Base-by-base conservation (phyloP, 2,797 vertebrate genomes). In the Xiphorhynchus erythropygius region DNA sequence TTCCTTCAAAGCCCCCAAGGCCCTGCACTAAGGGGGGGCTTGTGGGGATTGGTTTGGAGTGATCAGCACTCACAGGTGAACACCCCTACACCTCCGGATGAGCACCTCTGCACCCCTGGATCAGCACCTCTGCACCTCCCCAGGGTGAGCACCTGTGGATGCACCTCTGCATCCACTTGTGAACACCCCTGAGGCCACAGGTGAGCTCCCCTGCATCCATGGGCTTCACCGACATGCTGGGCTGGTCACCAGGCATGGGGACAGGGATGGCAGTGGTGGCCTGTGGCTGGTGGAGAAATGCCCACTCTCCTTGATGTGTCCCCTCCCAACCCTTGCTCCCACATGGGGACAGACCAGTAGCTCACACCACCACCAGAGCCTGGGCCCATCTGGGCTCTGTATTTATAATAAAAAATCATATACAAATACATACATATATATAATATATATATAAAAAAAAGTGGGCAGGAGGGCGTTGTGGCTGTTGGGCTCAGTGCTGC, bases 341-440 rank as follows among this genome's bases (percentile, higher is more conserved):
- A 0, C 0, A 1, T 22, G 25, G 16, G 35, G 22, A 82, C 23
- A 83, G 5, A 73, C 8, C 42, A 74, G 28, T 50, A 80, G 42
- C 56, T 33, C 42, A 47, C 78, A 35, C 52, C 35, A 62, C 24
- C 39, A 47, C 10, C 41, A 64, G 56, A 63, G 18, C 77, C 82
- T 68, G 47, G 65, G n/a, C 75, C 52, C 67, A 46, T 86, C 83
- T 46, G 24, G 18, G 30, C 70, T 94, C 68, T 68, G 56, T 79
- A 69, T 96, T 96, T 95, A 92, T 83, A 81, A 93, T 91, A 84
- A 78, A 87, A 89, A 92, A 67, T 44, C 81, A 86, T 95, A 93
- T 96, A 96, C 89, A 96, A 94, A 95, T 90, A 92, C 87, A 92
- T 92, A 92, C 91, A 92, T 90, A 93, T 89, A 96, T 94, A 94